These are phyloP conservation scores for Rhinopithecus roxellana DNA, from an alignment of 2,113 vertebrate species.

Conservation along the genomic window DNA sequence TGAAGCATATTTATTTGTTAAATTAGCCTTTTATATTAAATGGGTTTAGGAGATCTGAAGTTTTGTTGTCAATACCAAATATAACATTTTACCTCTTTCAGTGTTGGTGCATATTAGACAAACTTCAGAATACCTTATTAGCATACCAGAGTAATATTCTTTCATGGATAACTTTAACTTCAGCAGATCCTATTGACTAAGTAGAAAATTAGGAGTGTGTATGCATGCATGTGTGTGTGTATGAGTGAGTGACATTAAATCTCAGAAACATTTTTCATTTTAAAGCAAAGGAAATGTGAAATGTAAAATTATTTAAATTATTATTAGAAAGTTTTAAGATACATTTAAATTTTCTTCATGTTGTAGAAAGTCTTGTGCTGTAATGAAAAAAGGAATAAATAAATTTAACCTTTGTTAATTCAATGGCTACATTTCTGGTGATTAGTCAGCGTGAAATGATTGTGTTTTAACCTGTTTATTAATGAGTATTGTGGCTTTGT, in stretches of 20 bases:
- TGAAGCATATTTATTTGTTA: slow-evolving; percentile 82
- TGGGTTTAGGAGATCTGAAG: slow-evolving; percentile 79
- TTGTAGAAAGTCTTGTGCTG: slow-evolving; percentile 39
- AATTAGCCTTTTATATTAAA: slow-evolving; percentile 87
- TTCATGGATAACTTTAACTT: slow-evolving; percentile 31
- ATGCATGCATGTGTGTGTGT: not conserved
- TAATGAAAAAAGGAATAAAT: slow-evolving; percentile 80
- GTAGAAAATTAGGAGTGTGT: slow-evolving; percentile 13
- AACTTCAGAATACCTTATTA: slow-evolving; percentile 77
- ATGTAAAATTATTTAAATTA: slow-evolving; percentile 38
- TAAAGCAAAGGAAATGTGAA: slow-evolving; percentile 59
- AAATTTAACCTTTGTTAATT: slow-evolving; percentile 80
- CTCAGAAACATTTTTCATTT: slow-evolving; percentile 12
- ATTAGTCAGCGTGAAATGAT: slow-evolving; percentile 75
- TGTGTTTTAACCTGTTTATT: slow-evolving; percentile 78
- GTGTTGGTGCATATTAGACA: slow-evolving; percentile 73
- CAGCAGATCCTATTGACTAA: not conserved
- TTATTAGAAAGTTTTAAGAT: slow-evolving; percentile 35
- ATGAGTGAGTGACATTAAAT: not conserved
- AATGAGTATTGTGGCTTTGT: slow-evolving; percentile 77
- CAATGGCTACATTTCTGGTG: slow-evolving; percentile 77
- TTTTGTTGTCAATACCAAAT: slow-evolving; percentile 82
- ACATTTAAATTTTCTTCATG: slow-evolving; percentile 1
- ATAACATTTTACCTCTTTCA: slow-evolving; percentile 74
- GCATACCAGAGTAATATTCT: slow-evolving; percentile 6